A percentile compares a stretch with the other conserved stretches of the same genome.
Evolutionary conservation across 2,888 invertebrate genomes (phyloP).

Genomic region (Drosophila limbata): DNA sequence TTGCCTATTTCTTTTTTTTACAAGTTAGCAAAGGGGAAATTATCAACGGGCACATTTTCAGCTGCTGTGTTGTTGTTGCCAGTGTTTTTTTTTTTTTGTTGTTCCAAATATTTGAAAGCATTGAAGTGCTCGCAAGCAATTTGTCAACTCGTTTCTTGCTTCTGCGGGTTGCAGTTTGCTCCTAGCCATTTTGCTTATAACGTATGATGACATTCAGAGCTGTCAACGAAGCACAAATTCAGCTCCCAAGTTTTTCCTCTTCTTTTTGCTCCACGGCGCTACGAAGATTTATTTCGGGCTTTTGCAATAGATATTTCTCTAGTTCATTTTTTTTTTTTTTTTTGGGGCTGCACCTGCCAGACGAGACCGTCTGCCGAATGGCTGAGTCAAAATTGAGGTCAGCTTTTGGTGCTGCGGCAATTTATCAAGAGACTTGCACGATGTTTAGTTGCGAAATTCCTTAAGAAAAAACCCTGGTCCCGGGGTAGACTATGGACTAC

Average conservation of each 20-base stretch:
- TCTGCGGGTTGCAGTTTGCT: constrained; percentile 44
- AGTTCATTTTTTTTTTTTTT: constrained; percentile 1
- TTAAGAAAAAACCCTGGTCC: constrained; percentile 10
- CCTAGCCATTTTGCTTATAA: constrained; percentile 47
- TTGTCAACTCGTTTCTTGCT: constrained; percentile 71
- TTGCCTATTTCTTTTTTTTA: constrained; percentile 13
- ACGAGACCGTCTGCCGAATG: constrained; percentile 20
- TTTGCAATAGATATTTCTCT: constrained; percentile 60
- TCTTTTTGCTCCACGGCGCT: constrained; percentile 43
- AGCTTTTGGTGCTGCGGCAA: constrained; percentile 49
- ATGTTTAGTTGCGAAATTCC: constrained; percentile 72
- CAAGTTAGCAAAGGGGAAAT: constrained; percentile 37
- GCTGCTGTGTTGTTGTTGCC: background rate
- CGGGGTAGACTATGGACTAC: constrained; percentile 16
- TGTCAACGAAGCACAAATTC: constrained; percentile 58
- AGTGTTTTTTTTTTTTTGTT: constrained; percentile 11
- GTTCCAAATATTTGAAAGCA: constrained; percentile 53
- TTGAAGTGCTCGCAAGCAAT: constrained; percentile 60
- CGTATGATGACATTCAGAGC: constrained; percentile 77
- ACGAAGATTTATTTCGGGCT: constrained; percentile 70
- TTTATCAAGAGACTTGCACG: constrained; percentile 59
- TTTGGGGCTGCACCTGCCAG: constrained; percentile 54
- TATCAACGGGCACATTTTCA: constrained; percentile 31
- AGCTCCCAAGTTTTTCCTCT: constrained; percentile 17
- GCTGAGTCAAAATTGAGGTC: constrained; percentile 59